Base-by-base conservation (phyloP, 2,888 invertebrate genomes). In the Biston betularia region DNA sequence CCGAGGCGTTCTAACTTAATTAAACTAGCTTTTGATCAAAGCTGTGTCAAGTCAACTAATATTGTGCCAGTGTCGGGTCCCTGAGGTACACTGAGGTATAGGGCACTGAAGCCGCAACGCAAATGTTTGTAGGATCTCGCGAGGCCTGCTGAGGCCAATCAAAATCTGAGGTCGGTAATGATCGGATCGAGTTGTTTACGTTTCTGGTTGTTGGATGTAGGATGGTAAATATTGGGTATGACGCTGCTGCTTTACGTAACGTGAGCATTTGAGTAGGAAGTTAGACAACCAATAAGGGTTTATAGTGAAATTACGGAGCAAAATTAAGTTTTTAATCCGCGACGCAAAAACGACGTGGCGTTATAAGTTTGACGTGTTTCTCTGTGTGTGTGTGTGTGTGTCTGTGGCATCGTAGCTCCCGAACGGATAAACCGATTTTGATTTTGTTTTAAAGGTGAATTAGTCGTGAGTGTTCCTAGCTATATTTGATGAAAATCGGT, bases 121-220 rank as follows among this genome's bases (percentile, higher is more conserved):
- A 70, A 73, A 75, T 70, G 71, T 75, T 74, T 71, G 65, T 34
- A 40, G 46, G 64, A 65, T 65, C 70, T 74, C 72, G 71, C 72
- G 73, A 72, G 46, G 40, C 59, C 52, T 60, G 11, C 56, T 38
- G 57, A 54, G 58, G 65, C 65, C 74, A 78, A 77, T 77, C 77
- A 77, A 72, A 69, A 54, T 59, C 61, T 73, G 79, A 70, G 76
- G 75, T 75, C 69, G 69, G 73, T 78, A 80, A 79, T 79, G 76
- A 79, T 71, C 66, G 69, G 48, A n/a, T 15, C 53, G 14, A 7
- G 7, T 24, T 48, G 48, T 58, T 58, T 48, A 48, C 48, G 15
- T 38, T 57, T 58, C 42, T 55, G 63, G 10, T 14, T 33, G 50
- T 52, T 46, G 10, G 45, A 14, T 6, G 35, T 38, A 44, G 44